phyloP scores from a whole-genome alignment of 2,888 invertebrate species.

The Drosophila emarginata region DNA sequence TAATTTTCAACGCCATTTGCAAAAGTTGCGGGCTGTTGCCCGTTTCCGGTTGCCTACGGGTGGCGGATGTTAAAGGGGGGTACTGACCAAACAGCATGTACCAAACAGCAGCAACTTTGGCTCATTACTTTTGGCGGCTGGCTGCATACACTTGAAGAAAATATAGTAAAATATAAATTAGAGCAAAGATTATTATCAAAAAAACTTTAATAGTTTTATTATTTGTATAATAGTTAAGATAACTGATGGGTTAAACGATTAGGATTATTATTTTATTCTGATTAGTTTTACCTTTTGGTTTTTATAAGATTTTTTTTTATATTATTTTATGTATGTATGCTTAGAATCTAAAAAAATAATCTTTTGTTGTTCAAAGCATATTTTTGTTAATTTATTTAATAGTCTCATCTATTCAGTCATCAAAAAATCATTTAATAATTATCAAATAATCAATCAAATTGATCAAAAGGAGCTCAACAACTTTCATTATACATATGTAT shows the following conservation, averaged over 20 bases:
- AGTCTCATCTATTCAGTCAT: too few species aligned
- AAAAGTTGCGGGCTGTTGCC: conserved; percentile 17
- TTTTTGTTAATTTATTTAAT: too few species aligned
- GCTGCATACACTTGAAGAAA: background rate
- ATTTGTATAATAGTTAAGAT: too few species aligned
- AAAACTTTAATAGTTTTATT: background rate
- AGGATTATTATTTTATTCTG: background rate
- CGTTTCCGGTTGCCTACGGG: background rate
- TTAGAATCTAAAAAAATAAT: too few species aligned
- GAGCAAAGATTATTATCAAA: background rate
- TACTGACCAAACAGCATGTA: conserved; percentile 34
- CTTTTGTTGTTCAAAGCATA: too few species aligned
- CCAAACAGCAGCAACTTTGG: conserved; percentile 23
- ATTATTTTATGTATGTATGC: too few species aligned
- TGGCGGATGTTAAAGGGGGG: background rate
- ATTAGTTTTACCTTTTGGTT: background rate
- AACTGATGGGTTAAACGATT: too few species aligned
- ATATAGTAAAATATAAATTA: background rate
- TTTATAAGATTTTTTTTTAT: too few species aligned
- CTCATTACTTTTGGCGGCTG: conserved; percentile 51
- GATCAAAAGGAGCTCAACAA: too few species aligned
- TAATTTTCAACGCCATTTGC: conserved; percentile 38
- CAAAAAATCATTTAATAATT: too few species aligned
- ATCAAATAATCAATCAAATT: too few species aligned
- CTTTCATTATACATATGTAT: too few species aligned